These are phyloP conservation scores for Melozone crissalis DNA, from an alignment of 2,113 vertebrate genomes.

Conservation along the genomic window DNA sequence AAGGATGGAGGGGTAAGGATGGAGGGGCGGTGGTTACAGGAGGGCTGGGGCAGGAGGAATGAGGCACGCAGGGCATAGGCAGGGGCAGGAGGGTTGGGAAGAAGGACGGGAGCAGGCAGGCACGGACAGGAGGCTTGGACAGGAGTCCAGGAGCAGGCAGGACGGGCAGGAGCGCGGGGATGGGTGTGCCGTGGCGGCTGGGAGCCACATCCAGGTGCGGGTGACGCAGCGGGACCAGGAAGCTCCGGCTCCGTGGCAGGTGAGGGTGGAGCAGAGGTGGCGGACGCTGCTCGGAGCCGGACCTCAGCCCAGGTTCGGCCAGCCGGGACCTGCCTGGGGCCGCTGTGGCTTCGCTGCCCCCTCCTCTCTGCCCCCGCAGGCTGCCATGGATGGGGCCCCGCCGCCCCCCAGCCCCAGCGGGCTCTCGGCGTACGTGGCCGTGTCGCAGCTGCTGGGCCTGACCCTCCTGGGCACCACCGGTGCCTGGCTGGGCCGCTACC, in stretches of 20 bases:
- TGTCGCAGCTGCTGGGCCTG: slow-evolving; percentile 88
- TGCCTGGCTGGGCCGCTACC: slow-evolving; percentile 89
- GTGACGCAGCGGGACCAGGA: neutral
- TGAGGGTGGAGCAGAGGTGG: neutral
- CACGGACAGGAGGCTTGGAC: fast-evolving
- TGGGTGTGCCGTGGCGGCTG: neutral
- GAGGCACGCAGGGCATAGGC: neutral
- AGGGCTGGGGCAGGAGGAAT: neutral
- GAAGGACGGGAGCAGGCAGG: neutral
- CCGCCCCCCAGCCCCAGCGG: neutral
- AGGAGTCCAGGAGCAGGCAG: neutral
- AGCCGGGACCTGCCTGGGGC: neutral
- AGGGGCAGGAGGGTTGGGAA: neutral
- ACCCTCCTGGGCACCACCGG: slow-evolving; percentile 79
- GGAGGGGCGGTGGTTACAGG: neutral
- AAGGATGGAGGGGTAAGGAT: fast-evolving
- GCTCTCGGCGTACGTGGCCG: slow-evolving; percentile 79
- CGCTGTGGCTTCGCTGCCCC: neutral
- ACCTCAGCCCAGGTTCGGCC: neutral
- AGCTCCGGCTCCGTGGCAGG: neutral
- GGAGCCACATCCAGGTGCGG: neutral
- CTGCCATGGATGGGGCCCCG: slow-evolving; percentile 74
- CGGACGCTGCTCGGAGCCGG: neutral
- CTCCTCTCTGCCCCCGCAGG: neutral
- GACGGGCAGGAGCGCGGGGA: neutral